phyloP scores from a whole-genome alignment of 2,113 vertebrate genomes.

The Pyrgilauda ruficollis region DNA sequence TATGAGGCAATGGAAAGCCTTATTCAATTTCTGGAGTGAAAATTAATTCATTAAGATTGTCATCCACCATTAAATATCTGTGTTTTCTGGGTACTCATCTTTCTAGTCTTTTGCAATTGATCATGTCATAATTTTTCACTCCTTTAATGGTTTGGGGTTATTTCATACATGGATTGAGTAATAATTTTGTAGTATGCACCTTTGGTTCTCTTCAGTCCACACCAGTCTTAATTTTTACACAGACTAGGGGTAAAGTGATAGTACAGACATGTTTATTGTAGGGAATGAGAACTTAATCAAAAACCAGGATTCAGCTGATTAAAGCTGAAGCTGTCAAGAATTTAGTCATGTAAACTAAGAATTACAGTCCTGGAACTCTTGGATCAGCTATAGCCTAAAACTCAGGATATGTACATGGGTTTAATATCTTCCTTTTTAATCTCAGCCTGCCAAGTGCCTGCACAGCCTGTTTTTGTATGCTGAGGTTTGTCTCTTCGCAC shows the following conservation, averaged over 20 bases:
- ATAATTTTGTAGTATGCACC: background rate
- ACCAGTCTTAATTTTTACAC: background rate
- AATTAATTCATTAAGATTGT: background rate
- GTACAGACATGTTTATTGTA: background rate
- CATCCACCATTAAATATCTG: background rate
- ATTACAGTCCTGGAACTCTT: background rate
- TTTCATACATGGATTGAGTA: background rate
- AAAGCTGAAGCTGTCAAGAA: background rate
- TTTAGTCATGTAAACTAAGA: background rate
- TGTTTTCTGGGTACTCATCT: background rate
- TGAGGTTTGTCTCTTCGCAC: background rate
- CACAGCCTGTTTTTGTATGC: background rate
- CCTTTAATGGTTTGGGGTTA: background rate
- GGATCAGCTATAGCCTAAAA: background rate
- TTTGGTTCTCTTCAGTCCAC: background rate
- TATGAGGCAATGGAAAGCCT: background rate
- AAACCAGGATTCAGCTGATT: background rate
- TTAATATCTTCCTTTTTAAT: background rate
- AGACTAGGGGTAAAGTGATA: background rate
- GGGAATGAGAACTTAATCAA: background rate
- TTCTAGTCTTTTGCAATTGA: background rate
- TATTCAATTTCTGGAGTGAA: background rate
- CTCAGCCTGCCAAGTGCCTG: background rate
- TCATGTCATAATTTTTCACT: background rate
- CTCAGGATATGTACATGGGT: background rate